These are phyloP conservation scores for Meteorus cinctellus DNA, from an alignment of 2,888 invertebrate genomes.

Conservation along the genomic window DNA sequence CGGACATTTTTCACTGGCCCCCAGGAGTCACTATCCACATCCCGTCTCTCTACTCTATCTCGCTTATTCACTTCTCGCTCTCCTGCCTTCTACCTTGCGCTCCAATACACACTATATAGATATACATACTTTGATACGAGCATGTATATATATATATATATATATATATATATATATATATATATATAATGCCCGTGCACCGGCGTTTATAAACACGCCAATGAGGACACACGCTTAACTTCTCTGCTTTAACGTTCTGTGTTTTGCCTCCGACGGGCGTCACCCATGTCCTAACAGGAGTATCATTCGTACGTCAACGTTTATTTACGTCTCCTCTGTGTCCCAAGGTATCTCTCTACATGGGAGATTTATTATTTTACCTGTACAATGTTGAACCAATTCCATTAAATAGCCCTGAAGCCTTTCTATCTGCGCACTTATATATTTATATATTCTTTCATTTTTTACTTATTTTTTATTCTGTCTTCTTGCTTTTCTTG, in stretches of 20 bases:
- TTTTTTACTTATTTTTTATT: not conserved
- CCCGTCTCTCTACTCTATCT: conserved; percentile 31
- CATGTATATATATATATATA: not conserved
- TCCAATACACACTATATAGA: conserved; percentile 1
- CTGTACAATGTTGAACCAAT: conserved; percentile 27
- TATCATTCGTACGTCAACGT: conserved; percentile 37
- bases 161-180: too few species aligned
- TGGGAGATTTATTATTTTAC: conserved; percentile 32
- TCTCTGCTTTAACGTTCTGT: conserved; percentile 28
- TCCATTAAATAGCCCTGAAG: conserved; percentile 22
- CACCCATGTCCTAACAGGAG: conserved; percentile 34
- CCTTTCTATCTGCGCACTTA: not conserved
- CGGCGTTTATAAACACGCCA: conserved; percentile 35
- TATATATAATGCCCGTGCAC: not conserved
- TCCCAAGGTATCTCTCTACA: conserved; percentile 24
- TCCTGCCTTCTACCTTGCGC: conserved; percentile 6
- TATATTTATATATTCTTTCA: conserved; percentile 9
- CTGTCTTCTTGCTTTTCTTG: not conserved
- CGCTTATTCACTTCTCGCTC: conserved; percentile 22
- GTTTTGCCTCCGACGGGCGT: conserved; percentile 33
- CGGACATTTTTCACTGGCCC: conserved; percentile 52
- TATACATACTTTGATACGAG: not conserved
- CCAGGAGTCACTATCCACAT: conserved; percentile 45
- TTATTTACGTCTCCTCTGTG: conserved; percentile 34
- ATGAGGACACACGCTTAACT: conserved; percentile 31